Evolutionary conservation across 2,888 invertebrate species (phyloP).

Genomic region (Scrobipalpa atriplicella): DNA sequence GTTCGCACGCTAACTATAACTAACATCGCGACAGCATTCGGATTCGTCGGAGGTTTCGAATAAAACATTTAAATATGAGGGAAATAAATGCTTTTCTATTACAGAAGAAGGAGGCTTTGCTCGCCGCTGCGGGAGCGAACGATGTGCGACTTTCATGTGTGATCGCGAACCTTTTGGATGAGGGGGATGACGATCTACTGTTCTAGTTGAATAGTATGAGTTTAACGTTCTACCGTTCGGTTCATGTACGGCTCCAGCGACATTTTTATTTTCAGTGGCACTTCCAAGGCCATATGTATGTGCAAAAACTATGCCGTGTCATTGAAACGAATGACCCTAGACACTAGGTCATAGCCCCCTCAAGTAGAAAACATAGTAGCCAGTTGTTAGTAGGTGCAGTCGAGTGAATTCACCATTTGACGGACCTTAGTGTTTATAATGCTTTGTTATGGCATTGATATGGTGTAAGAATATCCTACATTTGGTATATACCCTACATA

Average conservation of each 20-base stretch:
- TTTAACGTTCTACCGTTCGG: constrained; percentile 12
- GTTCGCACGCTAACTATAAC: constrained; percentile 10
- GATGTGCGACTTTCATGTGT: constrained; percentile 63
- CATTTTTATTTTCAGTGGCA: too few relatives aligned
- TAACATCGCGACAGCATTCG: constrained; percentile 12
- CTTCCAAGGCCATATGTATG: neutral
- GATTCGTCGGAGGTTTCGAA: neutral
- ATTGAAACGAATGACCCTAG: constrained; percentile 12
- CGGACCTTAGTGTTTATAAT: constrained; percentile 10
- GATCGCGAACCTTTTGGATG: constrained; percentile 89
- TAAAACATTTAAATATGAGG: neutral
- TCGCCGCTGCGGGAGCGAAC: constrained; percentile 46
- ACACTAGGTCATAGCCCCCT: constrained; percentile 15
- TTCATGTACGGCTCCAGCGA: neutral
- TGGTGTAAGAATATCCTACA: neutral
- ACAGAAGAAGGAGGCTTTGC: constrained; percentile 60
- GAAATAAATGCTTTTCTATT: constrained; percentile 36
- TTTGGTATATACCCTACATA: neutral
- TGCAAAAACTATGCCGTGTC: neutral
- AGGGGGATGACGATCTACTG: constrained; percentile 94
- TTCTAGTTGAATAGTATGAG: constrained; percentile 85
- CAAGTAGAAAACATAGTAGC: constrained; percentile 22
- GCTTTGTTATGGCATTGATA: constrained; percentile 15
- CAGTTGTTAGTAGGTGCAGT: constrained; percentile 35
- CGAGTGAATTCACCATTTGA: constrained; percentile 36